Evolutionary conservation across 2,797 vertebrate genomes (phyloP).

Genomic region (Coendou prehensilis): DNA sequence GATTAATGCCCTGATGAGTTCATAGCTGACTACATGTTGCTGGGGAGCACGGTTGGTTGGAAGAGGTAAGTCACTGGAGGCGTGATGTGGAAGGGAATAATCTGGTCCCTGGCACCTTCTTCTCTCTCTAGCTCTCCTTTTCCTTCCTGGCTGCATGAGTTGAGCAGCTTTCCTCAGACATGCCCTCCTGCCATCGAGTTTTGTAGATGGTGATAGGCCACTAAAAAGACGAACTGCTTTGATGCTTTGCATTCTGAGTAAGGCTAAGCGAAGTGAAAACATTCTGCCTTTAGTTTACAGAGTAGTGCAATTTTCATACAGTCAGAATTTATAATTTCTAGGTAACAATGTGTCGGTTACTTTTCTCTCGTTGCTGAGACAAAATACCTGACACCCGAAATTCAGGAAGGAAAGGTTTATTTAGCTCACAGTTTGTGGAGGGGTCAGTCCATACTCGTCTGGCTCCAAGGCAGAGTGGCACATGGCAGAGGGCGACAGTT

Average conservation of each 20-base stretch:
- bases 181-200: not conserved
- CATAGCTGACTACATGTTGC: not conserved
- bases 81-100: rapidly evolving
- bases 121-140: not conserved
- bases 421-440: no score
- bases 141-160: not conserved
- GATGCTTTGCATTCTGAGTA: not conserved
- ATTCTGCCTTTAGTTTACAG: not conserved
- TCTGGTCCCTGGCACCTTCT: not conserved
- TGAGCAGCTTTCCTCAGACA: not conserved
- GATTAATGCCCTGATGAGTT: not conserved
- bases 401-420: no score
- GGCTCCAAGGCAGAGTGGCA: no score
- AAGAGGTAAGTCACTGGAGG: not conserved
- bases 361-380: no score
- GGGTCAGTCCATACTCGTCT: no score
- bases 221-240: not conserved
- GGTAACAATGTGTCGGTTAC: not conserved
- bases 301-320: not conserved
- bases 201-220: not conserved
- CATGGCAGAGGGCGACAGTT: no score
- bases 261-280: not conserved
- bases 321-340: not conserved
- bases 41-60: not conserved
- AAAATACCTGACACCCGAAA: no score